Conservation (phyloP, 2,888 invertebrate genomes). For the Agriopis marginaria region DNA sequence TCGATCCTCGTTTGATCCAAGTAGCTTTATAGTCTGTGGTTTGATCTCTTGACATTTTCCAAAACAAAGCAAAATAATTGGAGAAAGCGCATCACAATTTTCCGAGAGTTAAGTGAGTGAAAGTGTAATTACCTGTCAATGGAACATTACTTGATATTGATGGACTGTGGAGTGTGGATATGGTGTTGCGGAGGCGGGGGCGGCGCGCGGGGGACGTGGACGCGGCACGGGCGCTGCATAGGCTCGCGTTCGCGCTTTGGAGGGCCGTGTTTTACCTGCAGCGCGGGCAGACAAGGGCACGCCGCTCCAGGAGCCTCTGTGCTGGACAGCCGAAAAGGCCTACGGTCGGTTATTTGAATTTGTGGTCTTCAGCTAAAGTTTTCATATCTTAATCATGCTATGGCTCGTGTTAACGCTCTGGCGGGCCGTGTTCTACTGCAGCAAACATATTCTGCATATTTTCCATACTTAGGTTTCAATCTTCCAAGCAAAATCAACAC, state of each 20-base stretch:
- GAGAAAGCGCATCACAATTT: slow-evolving; percentile 43
- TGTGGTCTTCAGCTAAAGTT: neutral
- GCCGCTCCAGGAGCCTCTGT: slow-evolving; percentile 61
- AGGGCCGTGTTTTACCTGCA: slow-evolving; percentile 91
- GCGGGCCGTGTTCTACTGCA: neutral
- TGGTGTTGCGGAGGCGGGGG: slow-evolving; percentile 67
- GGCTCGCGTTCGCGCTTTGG: slow-evolving; percentile 91
- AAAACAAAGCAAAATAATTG: slow-evolving; percentile 23
- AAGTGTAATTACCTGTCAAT: slow-evolving; percentile 29
- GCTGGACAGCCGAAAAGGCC: slow-evolving; percentile 44
- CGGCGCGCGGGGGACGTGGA: slow-evolving; percentile 72
- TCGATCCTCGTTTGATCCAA: too few relatives aligned
- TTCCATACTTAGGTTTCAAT: too few relatives aligned
- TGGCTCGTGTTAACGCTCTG: neutral
- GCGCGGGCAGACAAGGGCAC: slow-evolving; percentile 63
- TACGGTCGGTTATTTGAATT: slow-evolving; percentile 60
- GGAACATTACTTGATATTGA: slow-evolving; percentile 30
- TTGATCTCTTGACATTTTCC: neutral
- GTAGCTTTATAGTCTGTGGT: too few relatives aligned
- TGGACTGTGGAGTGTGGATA: slow-evolving; percentile 38
- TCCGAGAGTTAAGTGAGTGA: slow-evolving; percentile 32
- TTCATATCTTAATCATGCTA: neutral
- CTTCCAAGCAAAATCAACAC: too few relatives aligned
- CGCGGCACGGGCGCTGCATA: slow-evolving; percentile 88
- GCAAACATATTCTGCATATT: too few relatives aligned